Evolutionary conservation across 2,113 vertebrate species (phyloP).

Genomic region (Pitta sordida): DNA sequence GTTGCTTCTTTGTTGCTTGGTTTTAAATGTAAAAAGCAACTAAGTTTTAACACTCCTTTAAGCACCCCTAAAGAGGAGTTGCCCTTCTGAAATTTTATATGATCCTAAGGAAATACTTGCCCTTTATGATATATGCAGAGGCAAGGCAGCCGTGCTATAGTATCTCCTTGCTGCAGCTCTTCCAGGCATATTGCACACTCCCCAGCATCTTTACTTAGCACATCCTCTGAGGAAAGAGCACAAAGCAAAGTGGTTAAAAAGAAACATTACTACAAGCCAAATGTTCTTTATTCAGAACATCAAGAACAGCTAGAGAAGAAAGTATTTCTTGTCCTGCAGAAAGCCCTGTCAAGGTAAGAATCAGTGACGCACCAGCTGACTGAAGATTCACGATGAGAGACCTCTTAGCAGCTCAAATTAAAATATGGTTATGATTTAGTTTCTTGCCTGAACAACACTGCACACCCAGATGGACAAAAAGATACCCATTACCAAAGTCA

Average conservation of each 20-base stretch:
- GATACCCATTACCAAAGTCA: neutral
- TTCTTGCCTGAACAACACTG: neutral
- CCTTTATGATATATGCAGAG: conserved; percentile 98
- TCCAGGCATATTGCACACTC: conserved; percentile 98
- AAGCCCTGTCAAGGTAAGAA: neutral
- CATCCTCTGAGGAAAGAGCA: conserved; percentile 83
- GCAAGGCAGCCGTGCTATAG: conserved; percentile 93
- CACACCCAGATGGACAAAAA: neutral
- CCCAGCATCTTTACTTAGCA: conserved; percentile 90
- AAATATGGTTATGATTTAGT: neutral
- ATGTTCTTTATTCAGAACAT: neutral
- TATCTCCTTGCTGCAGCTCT: conserved; percentile 92
- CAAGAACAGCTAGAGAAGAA: neutral
- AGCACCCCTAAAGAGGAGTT: neutral
- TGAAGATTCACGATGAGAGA: neutral
- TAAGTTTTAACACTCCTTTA: neutral
- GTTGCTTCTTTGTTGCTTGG: neutral
- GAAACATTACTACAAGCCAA: neutral
- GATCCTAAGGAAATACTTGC: conserved; percentile 63
- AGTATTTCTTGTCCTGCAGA: neutral
- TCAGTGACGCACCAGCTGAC: neutral
- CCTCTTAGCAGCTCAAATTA: neutral
- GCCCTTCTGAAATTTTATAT: neutral
- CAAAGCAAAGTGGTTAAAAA: conserved; percentile 7
- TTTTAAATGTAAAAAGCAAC: neutral